phyloP scores from a whole-genome alignment of 2,888 invertebrate genomes.

The Drosophila eohydei region DNA sequence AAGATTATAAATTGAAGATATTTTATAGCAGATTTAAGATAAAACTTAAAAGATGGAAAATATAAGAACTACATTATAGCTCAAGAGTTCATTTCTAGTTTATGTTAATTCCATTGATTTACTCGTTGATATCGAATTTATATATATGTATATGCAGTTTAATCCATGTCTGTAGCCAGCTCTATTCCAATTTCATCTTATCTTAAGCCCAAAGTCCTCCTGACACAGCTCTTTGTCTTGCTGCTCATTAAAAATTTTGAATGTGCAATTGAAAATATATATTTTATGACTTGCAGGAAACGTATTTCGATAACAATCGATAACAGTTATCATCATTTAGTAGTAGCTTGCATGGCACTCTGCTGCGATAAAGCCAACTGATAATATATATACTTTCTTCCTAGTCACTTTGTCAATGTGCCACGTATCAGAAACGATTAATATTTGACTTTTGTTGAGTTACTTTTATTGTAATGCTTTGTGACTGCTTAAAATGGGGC shows the following conservation, averaged over 20 bases:
- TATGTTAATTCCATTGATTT: neutral
- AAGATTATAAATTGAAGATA: neutral
- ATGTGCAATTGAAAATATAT: neutral
- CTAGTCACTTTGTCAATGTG: neutral
- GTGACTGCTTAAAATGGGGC: constrained; percentile 16
- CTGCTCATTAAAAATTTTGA: neutral
- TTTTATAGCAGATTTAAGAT: neutral
- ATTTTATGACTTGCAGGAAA: neutral
- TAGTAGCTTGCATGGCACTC: neutral
- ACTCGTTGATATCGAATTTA: neutral
- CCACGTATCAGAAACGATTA: constrained; percentile 26
- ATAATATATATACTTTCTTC: constrained; percentile 3
- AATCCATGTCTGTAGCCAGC: neutral
- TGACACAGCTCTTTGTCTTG: neutral
- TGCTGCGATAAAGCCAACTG: neutral
- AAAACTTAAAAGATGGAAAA: neutral
- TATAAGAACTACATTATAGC: neutral
- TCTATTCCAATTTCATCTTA: neutral
- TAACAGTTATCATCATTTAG: neutral
- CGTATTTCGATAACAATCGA: constrained; percentile 3
- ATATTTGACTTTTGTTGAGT: constrained; percentile 2
- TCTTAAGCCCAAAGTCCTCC: neutral
- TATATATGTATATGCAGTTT: neutral
- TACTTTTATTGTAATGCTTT: constrained; percentile 30
- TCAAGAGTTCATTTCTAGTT: neutral